Base-by-base conservation (phyloP, 37 sponge, comb jelly and placozoan species). In the Tethya wilhelma region DNA sequence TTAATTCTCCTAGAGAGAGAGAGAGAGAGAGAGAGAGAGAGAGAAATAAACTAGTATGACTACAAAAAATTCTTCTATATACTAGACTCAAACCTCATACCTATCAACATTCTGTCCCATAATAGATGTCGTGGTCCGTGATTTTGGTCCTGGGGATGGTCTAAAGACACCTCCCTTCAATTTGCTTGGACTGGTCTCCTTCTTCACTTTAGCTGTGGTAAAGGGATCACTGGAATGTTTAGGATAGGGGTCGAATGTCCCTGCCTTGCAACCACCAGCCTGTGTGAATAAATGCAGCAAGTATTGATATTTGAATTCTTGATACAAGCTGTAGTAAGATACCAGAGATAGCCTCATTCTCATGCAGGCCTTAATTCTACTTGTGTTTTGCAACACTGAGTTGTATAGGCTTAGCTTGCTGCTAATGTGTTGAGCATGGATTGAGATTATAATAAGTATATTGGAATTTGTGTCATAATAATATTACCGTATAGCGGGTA, bases 191-290 rank as follows among this genome's bases (percentile, higher is more conserved):
- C 65, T 42, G 28, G 32, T 56, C 22, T 65, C 76, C 20, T 67
- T 64, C 44, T 44, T 56, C 6, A 30, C 12, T 41, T 85, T 88
- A 25, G 45, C 30, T 1, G 30, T 26, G n/a, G 30, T 17, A 44
- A 90, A 96, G 25, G 91, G 89, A 55, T 97, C 98, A 17, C 76
- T 85, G 1, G 95, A 95, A 74, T 97, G 95, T 38, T 76, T 70
- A 0, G 98, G 98, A 67, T 97, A 97, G 25, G 86, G 88, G 63
- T 89, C 91, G 69, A 97, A 97, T 45, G 95, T 95, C 17, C 98
- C 98, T 31, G 96, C 96, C 62, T 95, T 95, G 62, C 92, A 94
- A 26, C 96, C 96, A 26, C 91, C 93, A 64, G 64, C 57, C 80
- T 91, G 57, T 5, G 29, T 28, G 33, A 56, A 74, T 0, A 28